Percentiles rank a stretch among this genome's conserved stretches.
These are phyloP conservation scores for Xestobium rufovillosum DNA, from an alignment of 2,888 invertebrate species.

Conservation along the genomic window DNA sequence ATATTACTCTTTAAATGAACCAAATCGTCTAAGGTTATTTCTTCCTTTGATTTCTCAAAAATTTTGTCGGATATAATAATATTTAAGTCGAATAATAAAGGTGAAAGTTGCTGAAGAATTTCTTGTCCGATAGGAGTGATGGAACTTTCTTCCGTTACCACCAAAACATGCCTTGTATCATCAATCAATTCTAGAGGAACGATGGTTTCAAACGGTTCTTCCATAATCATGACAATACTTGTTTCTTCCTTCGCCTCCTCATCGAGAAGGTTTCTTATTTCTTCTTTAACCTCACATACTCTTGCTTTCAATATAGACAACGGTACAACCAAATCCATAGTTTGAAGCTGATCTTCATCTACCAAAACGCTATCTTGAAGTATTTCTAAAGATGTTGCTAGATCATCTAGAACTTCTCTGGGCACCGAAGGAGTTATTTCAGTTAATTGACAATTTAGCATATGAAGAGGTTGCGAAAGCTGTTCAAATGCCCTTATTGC, in stretches of 20 bases:
- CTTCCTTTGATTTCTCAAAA: conserved; percentile 42
- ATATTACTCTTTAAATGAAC: conserved; percentile 45
- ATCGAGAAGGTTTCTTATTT: conserved; percentile 33
- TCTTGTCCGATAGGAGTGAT: conserved; percentile 13
- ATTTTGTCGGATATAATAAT: conserved; percentile 44
- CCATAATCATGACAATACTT: conserved; percentile 29
- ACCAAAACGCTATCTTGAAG: conserved; percentile 36
- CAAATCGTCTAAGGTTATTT: conserved; percentile 39
- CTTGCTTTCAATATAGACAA: conserved; percentile 33
- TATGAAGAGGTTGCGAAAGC: conserved; percentile 46
- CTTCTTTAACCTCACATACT: conserved; percentile 34
- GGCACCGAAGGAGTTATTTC: conserved; percentile 30
- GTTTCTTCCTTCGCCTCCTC: conserved; percentile 24
- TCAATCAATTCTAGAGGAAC: conserved; percentile 29
- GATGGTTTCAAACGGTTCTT: conserved; percentile 28
- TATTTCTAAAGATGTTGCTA: conserved; percentile 34
- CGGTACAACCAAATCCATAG: conserved; percentile 29
- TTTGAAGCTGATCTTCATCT: conserved; percentile 30
- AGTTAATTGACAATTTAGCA: conserved; percentile 35
- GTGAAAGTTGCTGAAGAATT: conserved; percentile 26
- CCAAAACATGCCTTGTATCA: conserved; percentile 27
- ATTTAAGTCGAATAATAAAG: conserved; percentile 43
- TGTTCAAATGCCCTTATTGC: conserved; percentile 44
- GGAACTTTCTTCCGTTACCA: conserved; percentile 21
- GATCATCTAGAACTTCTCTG: conserved; percentile 33